Evolutionary conservation across 2,113 vertebrate species (phyloP).

Genomic region (Desmodus rotundus): DNA sequence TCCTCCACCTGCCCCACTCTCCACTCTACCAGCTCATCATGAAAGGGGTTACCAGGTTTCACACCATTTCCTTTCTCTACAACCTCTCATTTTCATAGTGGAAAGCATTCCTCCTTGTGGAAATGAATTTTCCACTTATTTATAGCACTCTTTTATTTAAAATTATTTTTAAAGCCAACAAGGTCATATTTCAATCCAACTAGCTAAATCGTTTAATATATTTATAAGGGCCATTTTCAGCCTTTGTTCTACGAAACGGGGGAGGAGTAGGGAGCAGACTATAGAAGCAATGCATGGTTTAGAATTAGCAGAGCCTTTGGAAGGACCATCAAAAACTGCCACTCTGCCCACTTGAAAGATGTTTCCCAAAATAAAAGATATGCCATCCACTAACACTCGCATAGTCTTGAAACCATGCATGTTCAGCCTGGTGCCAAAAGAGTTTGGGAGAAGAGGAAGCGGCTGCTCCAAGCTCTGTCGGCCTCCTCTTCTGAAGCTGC

Average conservation of each 20-base stretch:
- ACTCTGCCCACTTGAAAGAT: slow-evolving; percentile 59
- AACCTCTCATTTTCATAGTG: background rate
- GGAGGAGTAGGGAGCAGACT: background rate
- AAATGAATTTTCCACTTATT: background rate
- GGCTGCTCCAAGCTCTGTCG: slow-evolving; percentile 2
- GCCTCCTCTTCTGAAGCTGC: slow-evolving; percentile 62
- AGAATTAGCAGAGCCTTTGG: background rate
- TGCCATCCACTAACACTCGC: slow-evolving; percentile 54
- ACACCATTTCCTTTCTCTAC: background rate
- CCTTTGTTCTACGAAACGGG: slow-evolving; percentile 39
- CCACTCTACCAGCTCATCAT: background rate
- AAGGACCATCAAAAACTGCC: slow-evolving; percentile 33
- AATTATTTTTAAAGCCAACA: slow-evolving; percentile 42
- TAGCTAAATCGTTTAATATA: slow-evolving; percentile 47
- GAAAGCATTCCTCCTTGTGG: background rate
- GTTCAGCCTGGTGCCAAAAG: slow-evolving; percentile 59
- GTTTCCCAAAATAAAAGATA: slow-evolving; percentile 67
- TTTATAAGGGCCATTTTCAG: slow-evolving; percentile 46
- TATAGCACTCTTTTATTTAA: slow-evolving; percentile 42
- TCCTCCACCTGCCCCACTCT: background rate
- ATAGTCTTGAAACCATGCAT: slow-evolving; percentile 4
- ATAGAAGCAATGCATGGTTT: background rate
- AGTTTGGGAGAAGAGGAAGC: slow-evolving; percentile 48
- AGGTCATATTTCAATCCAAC: slow-evolving; percentile 38
- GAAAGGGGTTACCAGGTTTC: background rate